Conservation (phyloP, 1,140 invertebrate species). For the Laupala kohalensis region DNA sequence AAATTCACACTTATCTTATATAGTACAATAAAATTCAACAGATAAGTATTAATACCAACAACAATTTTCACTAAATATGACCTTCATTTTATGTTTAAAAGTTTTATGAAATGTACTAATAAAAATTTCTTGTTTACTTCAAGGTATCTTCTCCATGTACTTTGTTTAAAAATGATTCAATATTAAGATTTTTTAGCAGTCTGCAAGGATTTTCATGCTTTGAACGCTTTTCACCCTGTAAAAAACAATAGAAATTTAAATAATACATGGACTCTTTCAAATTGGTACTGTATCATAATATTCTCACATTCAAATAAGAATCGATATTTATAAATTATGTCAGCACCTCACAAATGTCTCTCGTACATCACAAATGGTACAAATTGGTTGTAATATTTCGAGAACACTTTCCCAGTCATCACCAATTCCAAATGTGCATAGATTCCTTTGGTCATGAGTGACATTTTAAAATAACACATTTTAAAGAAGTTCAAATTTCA, state of each 20-base stretch:
- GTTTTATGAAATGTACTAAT: not conserved
- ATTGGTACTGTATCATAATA: too few species aligned
- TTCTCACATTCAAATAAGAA: not conserved
- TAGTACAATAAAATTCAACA: not conserved
- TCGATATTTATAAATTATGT: not conserved
- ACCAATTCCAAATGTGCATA: too few species aligned
- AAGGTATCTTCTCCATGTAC: not conserved
- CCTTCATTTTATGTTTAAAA: not conserved
- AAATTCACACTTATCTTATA: too few species aligned
- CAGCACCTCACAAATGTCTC: not conserved
- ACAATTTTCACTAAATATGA: not conserved
- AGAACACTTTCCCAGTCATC: too few species aligned
- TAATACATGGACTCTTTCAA: too few species aligned
- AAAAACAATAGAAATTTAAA: too few species aligned
- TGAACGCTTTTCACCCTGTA: not conserved
- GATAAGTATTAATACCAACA: not conserved
- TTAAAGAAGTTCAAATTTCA: too few species aligned
- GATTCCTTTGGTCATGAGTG: too few species aligned
- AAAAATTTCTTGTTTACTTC: not conserved
- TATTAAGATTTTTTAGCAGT: not conserved
- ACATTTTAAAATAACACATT: too few species aligned
- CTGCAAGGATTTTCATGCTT: not conserved
- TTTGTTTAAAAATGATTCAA: not conserved
- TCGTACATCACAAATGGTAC: too few species aligned
- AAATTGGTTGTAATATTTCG: too few species aligned